phyloP scores from a whole-genome alignment of 2,888 invertebrate genomes.

The Coleophora deauratella region DNA sequence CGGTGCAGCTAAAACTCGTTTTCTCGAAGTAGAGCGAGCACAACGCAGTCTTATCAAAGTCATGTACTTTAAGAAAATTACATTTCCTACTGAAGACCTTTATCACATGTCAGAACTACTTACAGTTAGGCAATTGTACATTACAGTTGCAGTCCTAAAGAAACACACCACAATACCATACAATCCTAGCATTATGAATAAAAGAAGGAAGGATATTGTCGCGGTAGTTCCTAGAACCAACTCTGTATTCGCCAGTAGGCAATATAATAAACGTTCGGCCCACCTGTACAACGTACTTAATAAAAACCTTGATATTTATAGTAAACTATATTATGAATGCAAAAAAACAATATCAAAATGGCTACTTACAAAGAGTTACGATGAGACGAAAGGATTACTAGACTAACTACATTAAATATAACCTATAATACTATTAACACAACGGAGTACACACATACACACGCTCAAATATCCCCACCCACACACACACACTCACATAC shows the following conservation, averaged over 20 bases:
- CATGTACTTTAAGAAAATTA: background rate
- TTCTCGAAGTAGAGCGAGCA: background rate
- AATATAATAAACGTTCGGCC: background rate
- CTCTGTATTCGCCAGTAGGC: background rate
- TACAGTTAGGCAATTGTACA: background rate
- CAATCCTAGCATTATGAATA: background rate
- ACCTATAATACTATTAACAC: too few relatives aligned
- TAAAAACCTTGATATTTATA: too few relatives aligned
- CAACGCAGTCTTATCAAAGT: background rate
- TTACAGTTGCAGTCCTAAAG: background rate
- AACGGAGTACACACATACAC: background rate
- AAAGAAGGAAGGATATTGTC: background rate
- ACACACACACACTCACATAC: background rate
- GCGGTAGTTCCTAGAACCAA: background rate
- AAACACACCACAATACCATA: too few relatives aligned
- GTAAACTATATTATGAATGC: background rate
- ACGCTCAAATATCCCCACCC: background rate
- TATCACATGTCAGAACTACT: background rate
- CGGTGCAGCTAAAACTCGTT: background rate
- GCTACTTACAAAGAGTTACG: background rate
- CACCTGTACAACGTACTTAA: too few relatives aligned
- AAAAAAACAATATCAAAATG: background rate
- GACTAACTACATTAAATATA: too few relatives aligned
- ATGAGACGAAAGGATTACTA: too few relatives aligned
- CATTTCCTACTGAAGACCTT: background rate